Evolutionary conservation across 2,797 vertebrate species (phyloP).

Genomic region (Gallinago nigripennis): DNA sequence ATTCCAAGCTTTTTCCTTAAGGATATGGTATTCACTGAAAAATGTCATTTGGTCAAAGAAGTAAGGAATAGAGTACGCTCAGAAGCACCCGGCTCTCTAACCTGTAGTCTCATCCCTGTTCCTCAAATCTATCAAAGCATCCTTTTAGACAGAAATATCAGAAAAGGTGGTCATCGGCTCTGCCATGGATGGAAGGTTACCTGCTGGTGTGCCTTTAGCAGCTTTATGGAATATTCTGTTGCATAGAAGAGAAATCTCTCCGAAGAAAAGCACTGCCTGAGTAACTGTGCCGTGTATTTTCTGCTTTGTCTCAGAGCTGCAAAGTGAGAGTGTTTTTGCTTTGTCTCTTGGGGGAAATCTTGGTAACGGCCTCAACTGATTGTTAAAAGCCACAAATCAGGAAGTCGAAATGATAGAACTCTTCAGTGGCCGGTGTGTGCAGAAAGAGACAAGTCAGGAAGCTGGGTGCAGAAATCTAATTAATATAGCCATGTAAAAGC

Average conservation of each 20-base stretch:
- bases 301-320: neutral
- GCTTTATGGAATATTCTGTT: neutral
- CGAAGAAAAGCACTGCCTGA: neutral
- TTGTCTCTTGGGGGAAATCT: neutral
- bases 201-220: neutral
- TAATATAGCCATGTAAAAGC: neutral
- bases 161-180: neutral
- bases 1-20: neutral
- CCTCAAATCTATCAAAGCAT: neutral
- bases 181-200: neutral
- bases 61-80: neutral
- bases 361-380: neutral
- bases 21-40: neutral
- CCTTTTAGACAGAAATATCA: neutral
- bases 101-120: neutral
- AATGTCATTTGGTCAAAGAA: neutral
- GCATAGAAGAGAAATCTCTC: neutral
- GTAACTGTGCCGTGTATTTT: rapidly evolving
- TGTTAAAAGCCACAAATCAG: neutral
- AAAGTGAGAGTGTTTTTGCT: neutral
- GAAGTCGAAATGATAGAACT: neutral
- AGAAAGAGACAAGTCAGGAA: neutral
- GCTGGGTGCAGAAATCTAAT: neutral
- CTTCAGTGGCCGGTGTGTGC: neutral
- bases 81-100: neutral